Conservation (phyloP, 2,888 invertebrate genomes). For the Nematopogon swammerdamellus region DNA sequence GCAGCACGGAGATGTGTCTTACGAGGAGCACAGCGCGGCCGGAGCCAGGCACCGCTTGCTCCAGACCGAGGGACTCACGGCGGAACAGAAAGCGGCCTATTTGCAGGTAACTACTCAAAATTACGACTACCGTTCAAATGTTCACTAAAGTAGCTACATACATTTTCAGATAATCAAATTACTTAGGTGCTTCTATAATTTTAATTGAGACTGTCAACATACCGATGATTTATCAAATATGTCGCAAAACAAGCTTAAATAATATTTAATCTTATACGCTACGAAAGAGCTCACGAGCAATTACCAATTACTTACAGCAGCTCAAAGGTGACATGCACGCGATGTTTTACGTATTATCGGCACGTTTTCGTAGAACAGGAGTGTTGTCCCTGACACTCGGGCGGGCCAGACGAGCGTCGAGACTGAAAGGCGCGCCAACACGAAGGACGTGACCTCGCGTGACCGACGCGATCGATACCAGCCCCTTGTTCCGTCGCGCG, state of each 20-base stretch:
- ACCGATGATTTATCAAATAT: too few relatives aligned
- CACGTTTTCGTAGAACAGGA: too few relatives aligned
- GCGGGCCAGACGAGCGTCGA: background rate
- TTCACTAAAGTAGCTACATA: background rate
- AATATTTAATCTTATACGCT: too few relatives aligned
- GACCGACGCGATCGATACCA: constrained; percentile 42
- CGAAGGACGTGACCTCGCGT: constrained; percentile 53
- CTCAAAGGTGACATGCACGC: too few relatives aligned
- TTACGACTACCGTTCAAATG: background rate
- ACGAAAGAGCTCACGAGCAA: too few relatives aligned
- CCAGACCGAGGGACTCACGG: constrained; percentile 80
- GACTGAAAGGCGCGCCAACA: constrained; percentile 39
- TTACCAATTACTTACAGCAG: background rate
- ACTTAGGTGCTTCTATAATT: too few relatives aligned
- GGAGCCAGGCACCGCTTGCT: constrained; percentile 75
- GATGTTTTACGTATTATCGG: too few relatives aligned
- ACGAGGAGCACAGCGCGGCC: constrained; percentile 75
- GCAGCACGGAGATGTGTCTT: constrained; percentile 79
- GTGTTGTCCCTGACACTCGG: constrained; percentile 9
- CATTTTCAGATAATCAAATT: too few relatives aligned
- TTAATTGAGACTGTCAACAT: too few relatives aligned
- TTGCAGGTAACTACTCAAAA: constrained; percentile 69
- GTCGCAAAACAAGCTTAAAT: too few relatives aligned
- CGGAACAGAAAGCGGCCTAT: constrained; percentile 80
- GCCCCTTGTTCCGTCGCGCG: background rate